Evolutionary conservation across 1,140 invertebrate species (phyloP).

Genomic region (Drosophila nigrodunni): DNA sequence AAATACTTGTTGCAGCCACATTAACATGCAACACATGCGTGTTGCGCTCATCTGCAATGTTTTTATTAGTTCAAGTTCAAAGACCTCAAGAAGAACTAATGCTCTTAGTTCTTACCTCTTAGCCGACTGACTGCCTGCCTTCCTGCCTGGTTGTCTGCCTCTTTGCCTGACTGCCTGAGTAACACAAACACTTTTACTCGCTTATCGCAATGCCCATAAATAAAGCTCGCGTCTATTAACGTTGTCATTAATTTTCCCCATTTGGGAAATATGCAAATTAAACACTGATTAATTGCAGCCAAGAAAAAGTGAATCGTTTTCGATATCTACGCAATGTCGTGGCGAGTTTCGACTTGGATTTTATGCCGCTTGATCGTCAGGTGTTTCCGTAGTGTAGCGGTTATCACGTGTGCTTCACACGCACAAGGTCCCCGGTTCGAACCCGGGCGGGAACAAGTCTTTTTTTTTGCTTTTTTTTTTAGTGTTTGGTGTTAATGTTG

Average conservation of each 20-base stretch:
- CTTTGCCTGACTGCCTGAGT: conserved; percentile 25
- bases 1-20: conserved; percentile 2
- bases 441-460: conserved; percentile 87
- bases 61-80: conserved; percentile 38
- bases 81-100: conserved; percentile 31
- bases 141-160: background rate
- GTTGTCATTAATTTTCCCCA: conserved; percentile 57
- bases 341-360: conserved; percentile 20
- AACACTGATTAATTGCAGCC: conserved; percentile 59
- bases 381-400: conserved; percentile 83
- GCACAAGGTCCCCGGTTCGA: conserved; percentile 89
- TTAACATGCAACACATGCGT: background rate
- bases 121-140: background rate
- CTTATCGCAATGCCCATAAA: conserved; percentile 70
- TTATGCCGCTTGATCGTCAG: conserved; percentile 31
- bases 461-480: conserved; percentile 15
- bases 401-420: conserved; percentile 89
- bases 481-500: conserved; percentile 12
- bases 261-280: conserved; percentile 68
- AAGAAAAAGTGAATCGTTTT: conserved; percentile 45
- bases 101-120: background rate
- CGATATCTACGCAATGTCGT: conserved; percentile 14
- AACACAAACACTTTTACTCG: conserved; percentile 72
- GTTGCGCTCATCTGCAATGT: conserved; percentile 9
- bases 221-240: conserved; percentile 58